phyloP scores from a whole-genome alignment of 1,140 invertebrate genomes.

The Ostrea denselamellosa region DNA sequence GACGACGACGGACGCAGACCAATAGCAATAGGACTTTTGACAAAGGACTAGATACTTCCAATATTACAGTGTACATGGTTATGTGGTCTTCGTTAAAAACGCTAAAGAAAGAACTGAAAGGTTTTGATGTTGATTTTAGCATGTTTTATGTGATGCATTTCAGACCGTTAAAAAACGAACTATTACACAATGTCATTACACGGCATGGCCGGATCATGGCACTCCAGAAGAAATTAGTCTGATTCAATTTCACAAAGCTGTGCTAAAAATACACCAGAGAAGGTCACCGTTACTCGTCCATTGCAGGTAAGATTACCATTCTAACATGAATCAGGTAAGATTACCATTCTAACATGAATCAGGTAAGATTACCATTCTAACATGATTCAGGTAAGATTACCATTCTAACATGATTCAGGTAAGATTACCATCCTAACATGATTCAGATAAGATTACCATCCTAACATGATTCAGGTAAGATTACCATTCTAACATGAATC shows the following conservation, averaged over 20 bases:
- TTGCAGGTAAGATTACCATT: conserved; percentile 39
- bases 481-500: background rate
- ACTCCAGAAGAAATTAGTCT: conserved; percentile 42
- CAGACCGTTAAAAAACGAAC: conserved; percentile 31
- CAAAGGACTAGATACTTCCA: no score
- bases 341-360: background rate
- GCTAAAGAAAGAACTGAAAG: no score
- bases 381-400: background rate
- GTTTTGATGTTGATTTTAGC: no score
- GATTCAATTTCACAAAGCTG: conserved; percentile 35
- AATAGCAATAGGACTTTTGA: no score
- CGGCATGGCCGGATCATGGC: conserved; percentile 48
- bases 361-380: background rate
- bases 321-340: background rate
- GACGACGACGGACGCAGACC: no score
- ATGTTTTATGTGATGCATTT: background rate
- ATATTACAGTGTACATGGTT: no score
- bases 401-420: no score
- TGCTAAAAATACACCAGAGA: background rate
- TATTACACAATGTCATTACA: conserved; percentile 45
- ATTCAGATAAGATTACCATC: background rate
- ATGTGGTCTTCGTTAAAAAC: no score
- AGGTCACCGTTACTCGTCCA: conserved; percentile 32
- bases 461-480: background rate
- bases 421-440: background rate